Conservation (phyloP, 92 coral and sea anemone genomes). For the Palythoa caribaeorum region DNA sequence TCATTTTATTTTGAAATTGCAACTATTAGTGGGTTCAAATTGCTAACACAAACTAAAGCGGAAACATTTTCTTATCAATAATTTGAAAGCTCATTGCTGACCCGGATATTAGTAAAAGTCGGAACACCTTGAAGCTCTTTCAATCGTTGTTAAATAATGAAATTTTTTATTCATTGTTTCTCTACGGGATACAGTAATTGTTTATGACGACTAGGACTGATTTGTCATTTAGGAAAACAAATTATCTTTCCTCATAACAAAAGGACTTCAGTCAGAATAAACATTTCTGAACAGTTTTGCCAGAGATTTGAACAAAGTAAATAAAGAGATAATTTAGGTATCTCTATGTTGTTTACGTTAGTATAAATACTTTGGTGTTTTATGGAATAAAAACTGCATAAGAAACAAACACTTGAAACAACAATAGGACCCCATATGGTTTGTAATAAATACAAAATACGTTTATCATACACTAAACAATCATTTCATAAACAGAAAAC, state of each 20-base stretch:
- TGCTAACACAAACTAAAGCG: neutral
- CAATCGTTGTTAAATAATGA: neutral
- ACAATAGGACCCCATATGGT: slow-evolving; percentile 23
- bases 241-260: neutral
- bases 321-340: neutral
- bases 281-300: neutral
- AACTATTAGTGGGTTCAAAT: neutral
- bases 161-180: neutral
- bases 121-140: neutral
- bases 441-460: neutral
- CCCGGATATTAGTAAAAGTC: no score
- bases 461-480: slow-evolving; percentile 9
- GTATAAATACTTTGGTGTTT: neutral
- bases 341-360: neutral
- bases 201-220: slow-evolving; percentile 9
- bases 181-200: slow-evolving; percentile 29
- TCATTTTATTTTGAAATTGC: neutral
- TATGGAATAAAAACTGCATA: neutral
- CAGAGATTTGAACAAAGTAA: neutral
- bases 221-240: neutral
- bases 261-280: neutral
- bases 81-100: neutral
- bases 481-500: slow-evolving; percentile 23
- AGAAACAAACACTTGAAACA: neutral
- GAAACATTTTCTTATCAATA: neutral